These are phyloP conservation scores for Chironomus riparius DNA, from an alignment of 2,888 invertebrate species.

Conservation along the genomic window DNA sequence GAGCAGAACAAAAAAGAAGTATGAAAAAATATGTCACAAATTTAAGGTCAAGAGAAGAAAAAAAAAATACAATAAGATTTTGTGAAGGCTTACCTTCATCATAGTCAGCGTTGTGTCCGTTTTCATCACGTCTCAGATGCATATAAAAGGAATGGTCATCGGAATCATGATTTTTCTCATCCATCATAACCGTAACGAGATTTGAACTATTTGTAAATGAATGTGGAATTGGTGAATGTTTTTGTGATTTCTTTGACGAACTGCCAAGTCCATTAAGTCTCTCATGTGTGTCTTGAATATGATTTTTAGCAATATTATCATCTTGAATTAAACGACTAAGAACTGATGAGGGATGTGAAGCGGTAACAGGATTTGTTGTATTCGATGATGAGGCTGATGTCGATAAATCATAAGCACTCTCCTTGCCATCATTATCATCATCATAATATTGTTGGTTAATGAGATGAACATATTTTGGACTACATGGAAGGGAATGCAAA, in stretches of 20 bases:
- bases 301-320: neutral
- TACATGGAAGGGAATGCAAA: neutral
- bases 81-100: constrained; percentile 15
- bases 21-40: no score
- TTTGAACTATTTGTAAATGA: constrained; percentile 24
- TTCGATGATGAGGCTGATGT: constrained; percentile 4
- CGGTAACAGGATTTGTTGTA: neutral
- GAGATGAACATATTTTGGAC: constrained; percentile 20
- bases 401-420: constrained; percentile 13
- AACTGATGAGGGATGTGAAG: neutral
- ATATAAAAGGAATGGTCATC: constrained; percentile 25
- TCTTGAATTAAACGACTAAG: neutral
- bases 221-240: neutral
- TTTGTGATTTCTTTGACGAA: constrained; percentile 11
- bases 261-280: neutral
- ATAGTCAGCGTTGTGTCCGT: constrained; percentile 1
- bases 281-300: neutral
- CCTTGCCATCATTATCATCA: neutral
- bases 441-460: constrained; percentile 12
- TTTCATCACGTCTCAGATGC: constrained; percentile 24
- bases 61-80: neutral
- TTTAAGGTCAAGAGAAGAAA: no score
- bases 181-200: constrained; percentile 27
- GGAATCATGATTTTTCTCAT: constrained; percentile 27
- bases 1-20: neutral